These are phyloP conservation scores for Zaprionus taronus DNA, from an alignment of 1,140 invertebrate genomes.

Conservation along the genomic window DNA sequence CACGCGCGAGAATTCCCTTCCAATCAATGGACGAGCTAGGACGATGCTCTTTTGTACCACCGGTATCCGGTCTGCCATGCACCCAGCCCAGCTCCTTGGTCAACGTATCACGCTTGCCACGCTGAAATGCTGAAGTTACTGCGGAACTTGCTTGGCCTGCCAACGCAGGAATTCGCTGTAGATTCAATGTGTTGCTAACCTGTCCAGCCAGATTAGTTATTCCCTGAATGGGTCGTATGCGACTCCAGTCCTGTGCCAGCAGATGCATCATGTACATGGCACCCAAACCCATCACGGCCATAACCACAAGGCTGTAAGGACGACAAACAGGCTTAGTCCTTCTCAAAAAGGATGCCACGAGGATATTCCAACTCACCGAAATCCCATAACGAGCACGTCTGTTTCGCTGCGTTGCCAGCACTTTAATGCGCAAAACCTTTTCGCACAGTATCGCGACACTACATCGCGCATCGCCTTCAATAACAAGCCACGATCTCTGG, in stretches of 20 bases:
- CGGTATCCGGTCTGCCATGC: slow-evolving; percentile 21
- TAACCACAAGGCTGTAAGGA: slow-evolving; percentile 64
- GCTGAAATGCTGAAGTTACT: slow-evolving; percentile 30
- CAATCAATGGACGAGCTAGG: slow-evolving; percentile 60
- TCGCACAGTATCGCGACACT: slow-evolving; percentile 6
- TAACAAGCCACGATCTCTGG: slow-evolving; percentile 13
- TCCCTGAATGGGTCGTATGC: slow-evolving; percentile 77
- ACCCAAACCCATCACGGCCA: slow-evolving; percentile 83
- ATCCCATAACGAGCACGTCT: slow-evolving; percentile 65
- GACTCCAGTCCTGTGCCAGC: slow-evolving; percentile 85
- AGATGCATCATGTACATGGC: slow-evolving; percentile 85
- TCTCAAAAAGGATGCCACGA: slow-evolving; percentile 8
- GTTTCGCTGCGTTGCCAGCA: slow-evolving; percentile 49
- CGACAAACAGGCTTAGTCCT: not conserved
- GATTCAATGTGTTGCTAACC: slow-evolving; percentile 20
- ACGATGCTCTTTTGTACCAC: slow-evolving; percentile 15
- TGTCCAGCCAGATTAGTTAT: slow-evolving; percentile 57
- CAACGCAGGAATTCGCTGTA: slow-evolving; percentile 42
- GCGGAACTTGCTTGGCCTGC: slow-evolving; percentile 57
- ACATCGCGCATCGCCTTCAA: not conserved
- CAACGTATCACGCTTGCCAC: slow-evolving; percentile 48
- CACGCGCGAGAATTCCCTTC: slow-evolving; percentile 76
- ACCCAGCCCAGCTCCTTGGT: slow-evolving; percentile 38
- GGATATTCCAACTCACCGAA: slow-evolving; percentile 53
- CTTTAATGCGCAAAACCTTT: slow-evolving; percentile 51